Base-by-base conservation (phyloP, 2,888 invertebrate genomes). In the Argyresthia albistria region DNA sequence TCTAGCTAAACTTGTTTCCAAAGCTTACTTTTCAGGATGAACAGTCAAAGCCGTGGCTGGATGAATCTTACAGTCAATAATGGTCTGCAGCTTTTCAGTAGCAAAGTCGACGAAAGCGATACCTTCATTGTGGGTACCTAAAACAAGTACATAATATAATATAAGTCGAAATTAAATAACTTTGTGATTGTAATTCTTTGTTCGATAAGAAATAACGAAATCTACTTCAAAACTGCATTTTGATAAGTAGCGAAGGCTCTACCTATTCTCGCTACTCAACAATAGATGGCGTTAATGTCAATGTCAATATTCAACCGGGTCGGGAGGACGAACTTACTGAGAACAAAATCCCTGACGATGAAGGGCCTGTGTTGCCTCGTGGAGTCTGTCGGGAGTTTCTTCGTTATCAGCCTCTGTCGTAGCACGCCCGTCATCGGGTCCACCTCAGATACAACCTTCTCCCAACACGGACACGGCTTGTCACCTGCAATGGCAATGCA, bases 261-360 rank as follows among this genome's bases (percentile, higher is more conserved):
- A 25, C 25, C 25, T 6, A 25, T 25, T 25, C 25, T 6, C 6
- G 25, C 25, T 25, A 25, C 25, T 25, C 25, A 25, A 25, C 25
- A 25, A 25, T 25, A 25, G 25, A 25, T 25, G 25, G 25, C 25
- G 25, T 25, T 25, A 6, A 25, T 25, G 25, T 25, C 25, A 25
- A 25, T 6, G 25, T 25, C 25, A 25, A 25, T 25, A 25, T 25
- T 25, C 25, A 25, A 25, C 25, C 25, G 25, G 6, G 25, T 25
- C 25, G 25, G 6, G 25, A 25, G 25, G 6, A 25, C 2, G 25
- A 6, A 59, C 88, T 78, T 70, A 92, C 91, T 80, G 39, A 90
- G 66, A 52, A 91, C 69, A 59, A 91, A 91, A 60, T 90, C 89
- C 51, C 88, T 76, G 10, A 90, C 69, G 35, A 88, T 57, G 59